phyloP scores from a whole-genome alignment of 2,888 invertebrate genomes.

The Margaritifera margaritifera region DNA sequence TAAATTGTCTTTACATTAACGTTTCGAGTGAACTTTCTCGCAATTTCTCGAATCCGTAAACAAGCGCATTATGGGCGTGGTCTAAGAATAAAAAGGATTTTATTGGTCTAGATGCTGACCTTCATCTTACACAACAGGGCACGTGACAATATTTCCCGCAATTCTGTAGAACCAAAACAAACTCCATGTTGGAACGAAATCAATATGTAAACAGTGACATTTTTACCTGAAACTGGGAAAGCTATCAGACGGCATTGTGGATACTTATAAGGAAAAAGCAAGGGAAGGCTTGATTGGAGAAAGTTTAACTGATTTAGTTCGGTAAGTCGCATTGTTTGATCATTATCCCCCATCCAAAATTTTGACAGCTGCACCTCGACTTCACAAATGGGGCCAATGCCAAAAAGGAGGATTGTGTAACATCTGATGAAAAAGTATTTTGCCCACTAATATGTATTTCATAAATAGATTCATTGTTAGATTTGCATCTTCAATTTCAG shows the following conservation, averaged over 20 bases:
- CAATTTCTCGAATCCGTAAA: no score
- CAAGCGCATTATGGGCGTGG: no score
- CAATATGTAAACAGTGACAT: constrained; percentile 44
- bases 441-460: no score
- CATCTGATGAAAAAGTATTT: no score
- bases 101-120: constrained; percentile 12
- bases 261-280: constrained; percentile 31
- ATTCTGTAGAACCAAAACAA: constrained; percentile 55
- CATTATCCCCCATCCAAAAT: neutral
- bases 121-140: constrained; percentile 21
- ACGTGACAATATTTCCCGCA: constrained; percentile 53
- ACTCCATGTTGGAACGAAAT: constrained; percentile 49
- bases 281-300: constrained; percentile 37
- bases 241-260: constrained; percentile 22
- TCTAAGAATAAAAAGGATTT: neutral
- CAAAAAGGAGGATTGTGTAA: no score
- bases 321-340: constrained; percentile 24
- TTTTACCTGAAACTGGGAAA: constrained; percentile 4
- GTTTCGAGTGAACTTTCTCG: no score
- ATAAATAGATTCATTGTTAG: no score
- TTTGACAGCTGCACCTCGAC: no score
- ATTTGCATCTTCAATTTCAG: no score
- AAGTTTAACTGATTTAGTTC: constrained; percentile 33
- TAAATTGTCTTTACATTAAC: no score
- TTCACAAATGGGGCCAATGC: no score